Evolutionary conservation across 2,888 invertebrate genomes (phyloP).

Genomic region (Melanostoma mellinum): DNA sequence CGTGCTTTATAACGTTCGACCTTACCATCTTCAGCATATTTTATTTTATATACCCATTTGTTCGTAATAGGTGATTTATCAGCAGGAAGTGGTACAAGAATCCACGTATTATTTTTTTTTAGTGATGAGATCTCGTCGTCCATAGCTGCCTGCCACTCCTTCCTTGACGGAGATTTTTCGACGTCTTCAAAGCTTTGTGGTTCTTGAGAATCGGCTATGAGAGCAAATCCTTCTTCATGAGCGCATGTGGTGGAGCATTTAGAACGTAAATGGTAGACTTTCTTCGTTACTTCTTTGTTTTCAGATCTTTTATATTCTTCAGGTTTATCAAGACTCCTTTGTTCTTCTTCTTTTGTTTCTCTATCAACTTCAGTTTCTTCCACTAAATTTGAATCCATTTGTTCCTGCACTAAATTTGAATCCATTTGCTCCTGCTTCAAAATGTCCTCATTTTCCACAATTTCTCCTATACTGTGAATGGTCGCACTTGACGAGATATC

Average conservation of each 20-base stretch:
- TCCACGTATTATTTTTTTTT: slow-evolving; percentile 61
- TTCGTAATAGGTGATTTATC: slow-evolving; percentile 47
- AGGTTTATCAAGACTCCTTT: no score
- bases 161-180: not conserved
- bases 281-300: not conserved
- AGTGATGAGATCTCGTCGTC: slow-evolving; percentile 64
- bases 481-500: not conserved
- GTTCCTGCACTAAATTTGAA: no score
- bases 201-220: slow-evolving; percentile 34
- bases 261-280: not conserved
- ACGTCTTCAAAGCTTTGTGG: slow-evolving; percentile 2
- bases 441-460: not conserved
- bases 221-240: slow-evolving; percentile 26
- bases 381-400: no score
- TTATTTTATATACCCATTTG: slow-evolving; percentile 68
- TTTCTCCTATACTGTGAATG: not conserved
- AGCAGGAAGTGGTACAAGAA: slow-evolving; percentile 40
- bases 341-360: no score
- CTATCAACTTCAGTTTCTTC: no score
- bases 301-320: not conserved
- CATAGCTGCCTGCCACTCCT: slow-evolving; percentile 70
- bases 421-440: no score
- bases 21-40: slow-evolving; percentile 23
- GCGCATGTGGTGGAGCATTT: not conserved
- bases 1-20: slow-evolving; percentile 59